Base-by-base conservation (phyloP, 2,113 vertebrate genomes). In the Orycteropus afer region DNA sequence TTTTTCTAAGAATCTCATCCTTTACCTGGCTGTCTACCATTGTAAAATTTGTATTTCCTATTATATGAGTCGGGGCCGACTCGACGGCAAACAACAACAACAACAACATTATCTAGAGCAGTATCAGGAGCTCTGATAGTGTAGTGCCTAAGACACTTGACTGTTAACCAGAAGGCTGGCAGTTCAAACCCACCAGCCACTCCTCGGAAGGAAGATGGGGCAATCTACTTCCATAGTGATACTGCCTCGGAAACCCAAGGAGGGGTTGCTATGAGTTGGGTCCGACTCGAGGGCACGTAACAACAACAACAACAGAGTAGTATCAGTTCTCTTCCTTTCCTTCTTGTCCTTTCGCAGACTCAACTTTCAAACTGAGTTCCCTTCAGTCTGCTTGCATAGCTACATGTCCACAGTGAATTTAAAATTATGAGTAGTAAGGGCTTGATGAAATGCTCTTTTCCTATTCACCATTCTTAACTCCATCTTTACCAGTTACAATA, bases 401-500 rank as follows among this genome's bases (percentile, higher is more conserved):
- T 47, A 18, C 12, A 20, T 55, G 18, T 45, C 10, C 15, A 34
- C 7, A 22, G 29, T 10, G 37, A 76, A 73, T 17, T 37, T 74
- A 79, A 91, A 86, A 57, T 32, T 5, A 57, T 47, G 32, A 8
- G 3, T 63, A 12, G 7, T 83, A 87, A 90, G 42, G 76, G 12
- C 47, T 73, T 53, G 34, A 86, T 92, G 29, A 32, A 88, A 49
- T 82, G 40, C 59, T 85, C 40, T 87, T 95, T 85, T 81, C 34
- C 63, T 63, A 11, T n/a, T 85, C 51, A 15, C 8, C 27, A 40
- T 59, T 89, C 53, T 91, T 77, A 17, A 65, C 65, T 45, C 25
- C 32, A 45, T 88, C 32, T 94, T 20, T 90, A 57, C 55, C 69
- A 78, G 53, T 89, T 89, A 80, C 37, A 92, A 85, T 12, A n/a